These are phyloP conservation scores for Drosophila funebris DNA, from an alignment of 1,140 invertebrate species.

Conservation along the genomic window DNA sequence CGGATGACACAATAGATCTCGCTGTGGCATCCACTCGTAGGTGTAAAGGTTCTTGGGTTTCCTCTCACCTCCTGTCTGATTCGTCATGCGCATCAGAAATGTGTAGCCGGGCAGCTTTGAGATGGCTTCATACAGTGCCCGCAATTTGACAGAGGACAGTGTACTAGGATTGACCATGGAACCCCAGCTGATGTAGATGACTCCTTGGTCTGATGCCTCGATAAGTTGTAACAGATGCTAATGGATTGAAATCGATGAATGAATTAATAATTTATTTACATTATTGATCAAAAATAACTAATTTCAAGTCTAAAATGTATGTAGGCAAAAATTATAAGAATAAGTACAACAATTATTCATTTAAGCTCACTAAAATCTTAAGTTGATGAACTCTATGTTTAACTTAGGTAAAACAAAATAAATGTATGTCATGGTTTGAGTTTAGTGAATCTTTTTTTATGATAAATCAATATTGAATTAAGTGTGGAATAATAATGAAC, in stretches of 20 bases:
- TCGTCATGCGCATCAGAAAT: constrained; percentile 90
- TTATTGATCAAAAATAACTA: no score
- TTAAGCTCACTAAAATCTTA: no score
- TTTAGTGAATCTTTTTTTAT: no score
- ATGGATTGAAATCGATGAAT: neutral
- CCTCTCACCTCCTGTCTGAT: constrained; percentile 84
- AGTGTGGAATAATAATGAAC: no score
- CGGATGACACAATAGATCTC: constrained; percentile 88
- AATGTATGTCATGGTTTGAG: no score
- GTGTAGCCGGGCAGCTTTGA: constrained; percentile 82
- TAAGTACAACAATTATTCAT: no score
- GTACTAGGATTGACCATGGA: constrained; percentile 86
- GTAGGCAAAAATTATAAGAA: no score
- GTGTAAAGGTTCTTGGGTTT: constrained; percentile 86
- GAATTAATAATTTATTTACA: no score
- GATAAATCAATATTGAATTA: no score
- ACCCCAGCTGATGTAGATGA: constrained; percentile 81
- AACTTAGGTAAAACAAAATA: no score
- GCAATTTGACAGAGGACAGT: constrained; percentile 85
- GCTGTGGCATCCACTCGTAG: constrained; percentile 88
- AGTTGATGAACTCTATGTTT: no score
- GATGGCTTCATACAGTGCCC: constrained; percentile 86
- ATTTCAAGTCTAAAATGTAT: no score
- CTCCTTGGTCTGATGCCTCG: constrained; percentile 50
- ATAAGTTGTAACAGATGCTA: constrained; percentile 76